Base-by-base conservation (phyloP, 2,888 invertebrate species). In the Diaprepes abbreviatus region DNA sequence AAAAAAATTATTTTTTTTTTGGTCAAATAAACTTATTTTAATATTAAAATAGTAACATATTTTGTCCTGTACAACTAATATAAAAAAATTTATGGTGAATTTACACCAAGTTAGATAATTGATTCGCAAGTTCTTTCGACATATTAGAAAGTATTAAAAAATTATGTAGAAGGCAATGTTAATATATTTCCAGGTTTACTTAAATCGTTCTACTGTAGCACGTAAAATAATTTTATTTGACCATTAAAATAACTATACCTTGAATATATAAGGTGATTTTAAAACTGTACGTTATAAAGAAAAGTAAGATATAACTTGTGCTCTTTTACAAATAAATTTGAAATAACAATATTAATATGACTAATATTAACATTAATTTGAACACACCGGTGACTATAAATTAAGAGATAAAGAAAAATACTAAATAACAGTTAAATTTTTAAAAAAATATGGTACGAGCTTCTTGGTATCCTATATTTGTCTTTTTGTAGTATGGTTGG, bases 361-460 rank as follows among this genome's bases (percentile, higher is more conserved):
- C 48, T 50, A 50, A 48, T 48, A 48, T 60, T 60, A 60, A 60
- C 48, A 14, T 60, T 55, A 67, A 67, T 45, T 62, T 67, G 67
- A 67, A 67, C 67, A 67, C 67, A 60, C 54, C 14, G 67, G 67
- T 60, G 67, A 67, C 59, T 31, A 59, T 21, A 50, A 50, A 50
- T 3, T 12, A 50, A 50, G n/a, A 38, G 10, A 66, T 31, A 38
- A 40, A 31, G 17, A n/a, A 45, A n/a, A 9, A 65, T 14, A 45
- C n/a, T 12, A 21, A 40, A 54, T 19, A 64, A 43, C 16, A 55
- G 19, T 54, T 35, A 21, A 38, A 24, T 2, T 21, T 14, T 35
- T 40, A n/a, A 31, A 28, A 57, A 58, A 58, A 43, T 43, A 58
- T 58, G 9, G 16, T 48, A 35, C 48, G 24, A 48, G 36, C 50